Percentiles rank a stretch among this genome's conserved stretches.
Evolutionary conservation across 2,113 vertebrate genomes (phyloP).

Genomic region (Mixornis gularis): DNA sequence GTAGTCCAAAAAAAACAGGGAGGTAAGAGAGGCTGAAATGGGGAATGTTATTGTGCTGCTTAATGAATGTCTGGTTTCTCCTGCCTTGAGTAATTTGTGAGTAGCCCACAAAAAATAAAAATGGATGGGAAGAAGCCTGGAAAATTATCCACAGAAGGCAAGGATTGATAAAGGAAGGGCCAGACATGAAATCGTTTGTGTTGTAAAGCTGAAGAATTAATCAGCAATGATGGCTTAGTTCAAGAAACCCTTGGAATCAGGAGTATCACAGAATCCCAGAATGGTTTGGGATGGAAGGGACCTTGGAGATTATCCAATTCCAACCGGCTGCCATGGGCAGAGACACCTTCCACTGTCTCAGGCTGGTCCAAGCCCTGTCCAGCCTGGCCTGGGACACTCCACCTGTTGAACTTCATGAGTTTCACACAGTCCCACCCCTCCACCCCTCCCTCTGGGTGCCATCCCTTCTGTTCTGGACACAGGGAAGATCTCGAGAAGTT

Average conservation of each 20-base stretch:
- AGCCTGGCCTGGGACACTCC: not conserved
- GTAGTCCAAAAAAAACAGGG: not conserved
- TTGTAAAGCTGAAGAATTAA: not conserved
- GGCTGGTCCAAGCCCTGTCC: not conserved
- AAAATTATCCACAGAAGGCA: not conserved
- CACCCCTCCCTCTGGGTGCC: not conserved
- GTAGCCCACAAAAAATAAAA: not conserved
- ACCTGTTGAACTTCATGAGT: not conserved
- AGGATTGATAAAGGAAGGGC: not conserved
- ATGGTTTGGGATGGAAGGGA: not conserved
- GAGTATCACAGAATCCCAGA: not conserved
- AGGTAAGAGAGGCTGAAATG: not conserved
- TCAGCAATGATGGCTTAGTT: not conserved
- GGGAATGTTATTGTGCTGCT: not conserved
- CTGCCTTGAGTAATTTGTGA: not conserved
- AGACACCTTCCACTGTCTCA: not conserved
- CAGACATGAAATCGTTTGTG: not conserved
- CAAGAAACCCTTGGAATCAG: not conserved
- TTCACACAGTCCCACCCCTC: not conserved
- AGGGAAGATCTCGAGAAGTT: not conserved
- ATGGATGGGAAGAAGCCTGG: not conserved
- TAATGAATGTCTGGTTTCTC: not conserved
- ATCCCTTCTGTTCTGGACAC: no score
- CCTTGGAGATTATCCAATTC: not conserved
- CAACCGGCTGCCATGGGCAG: not conserved